Conservation (phyloP, 2,888 invertebrate genomes). For the Tetropium fuscum region DNA sequence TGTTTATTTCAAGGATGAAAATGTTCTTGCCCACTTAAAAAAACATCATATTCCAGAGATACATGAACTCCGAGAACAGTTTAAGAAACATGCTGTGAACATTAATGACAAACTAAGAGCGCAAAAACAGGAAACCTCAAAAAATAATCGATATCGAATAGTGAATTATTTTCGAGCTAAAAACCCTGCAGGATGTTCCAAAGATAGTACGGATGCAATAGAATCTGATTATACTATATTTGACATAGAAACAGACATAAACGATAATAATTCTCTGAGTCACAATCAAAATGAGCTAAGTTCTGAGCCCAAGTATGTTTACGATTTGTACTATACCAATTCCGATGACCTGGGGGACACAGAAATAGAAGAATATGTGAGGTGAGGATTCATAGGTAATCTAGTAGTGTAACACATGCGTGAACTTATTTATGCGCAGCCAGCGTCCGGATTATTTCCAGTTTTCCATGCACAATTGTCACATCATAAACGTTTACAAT, state of each 20-base stretch:
- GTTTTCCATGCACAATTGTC: too few relatives aligned
- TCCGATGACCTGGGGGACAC: constrained; percentile 66
- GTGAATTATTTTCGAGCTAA: constrained; percentile 70
- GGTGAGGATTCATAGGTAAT: too few relatives aligned
- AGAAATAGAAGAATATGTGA: constrained; percentile 63
- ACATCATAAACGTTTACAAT: too few relatives aligned
- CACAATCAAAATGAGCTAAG: constrained; percentile 36
- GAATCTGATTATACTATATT: constrained; percentile 68
- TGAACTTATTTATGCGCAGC: too few relatives aligned
- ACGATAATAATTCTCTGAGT: constrained; percentile 38
- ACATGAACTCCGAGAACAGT: constrained; percentile 65
- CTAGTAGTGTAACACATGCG: too few relatives aligned
- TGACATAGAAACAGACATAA: constrained; percentile 68
- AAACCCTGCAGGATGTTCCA: constrained; percentile 38
- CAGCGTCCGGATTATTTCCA: too few relatives aligned
- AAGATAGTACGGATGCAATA: constrained; percentile 34
- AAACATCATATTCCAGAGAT: constrained; percentile 64
- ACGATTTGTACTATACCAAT: constrained; percentile 74
- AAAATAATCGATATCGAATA: constrained; percentile 71
- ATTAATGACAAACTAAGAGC: constrained; percentile 65
- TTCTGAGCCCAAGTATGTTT: constrained; percentile 67
- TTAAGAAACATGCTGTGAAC: constrained; percentile 66
- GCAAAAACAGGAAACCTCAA: constrained; percentile 65
- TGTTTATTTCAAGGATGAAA: constrained; percentile 63
- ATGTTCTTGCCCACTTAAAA: constrained; percentile 65